Conservation (phyloP, 2,113 vertebrate species). For the Centropus unirufus region DNA sequence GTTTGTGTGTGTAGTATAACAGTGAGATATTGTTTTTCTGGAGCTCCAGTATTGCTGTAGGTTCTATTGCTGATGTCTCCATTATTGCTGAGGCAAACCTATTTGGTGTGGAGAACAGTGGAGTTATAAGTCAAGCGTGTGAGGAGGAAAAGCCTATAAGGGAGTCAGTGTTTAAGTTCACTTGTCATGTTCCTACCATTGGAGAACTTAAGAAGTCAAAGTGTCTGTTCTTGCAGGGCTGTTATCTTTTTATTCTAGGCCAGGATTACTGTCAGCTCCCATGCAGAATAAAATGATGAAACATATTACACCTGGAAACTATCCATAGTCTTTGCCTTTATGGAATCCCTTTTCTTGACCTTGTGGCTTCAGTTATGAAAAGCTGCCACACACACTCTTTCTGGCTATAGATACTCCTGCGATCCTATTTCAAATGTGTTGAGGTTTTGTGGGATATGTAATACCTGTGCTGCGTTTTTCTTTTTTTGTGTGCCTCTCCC, state of each 20-base stretch:
- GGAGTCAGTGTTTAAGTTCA: not conserved
- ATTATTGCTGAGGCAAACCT: not conserved
- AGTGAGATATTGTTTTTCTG: not conserved
- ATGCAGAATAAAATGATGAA: not conserved
- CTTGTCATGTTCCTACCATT: not conserved
- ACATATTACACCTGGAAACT: not conserved
- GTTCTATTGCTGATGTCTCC: not conserved
- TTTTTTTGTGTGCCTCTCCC: not conserved
- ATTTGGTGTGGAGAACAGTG: not conserved
- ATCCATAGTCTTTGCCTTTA: not conserved
- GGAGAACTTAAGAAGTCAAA: not conserved
- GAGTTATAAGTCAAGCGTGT: not conserved
- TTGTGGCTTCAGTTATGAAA: not conserved
- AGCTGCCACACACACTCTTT: not conserved
- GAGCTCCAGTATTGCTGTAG: not conserved
- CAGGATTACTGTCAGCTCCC: not conserved
- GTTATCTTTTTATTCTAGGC: not conserved
- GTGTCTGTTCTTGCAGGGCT: not conserved
- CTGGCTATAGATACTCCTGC: not conserved
- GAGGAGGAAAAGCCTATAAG: not conserved
- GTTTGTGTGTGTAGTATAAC: not conserved
- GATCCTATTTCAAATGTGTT: not conserved
- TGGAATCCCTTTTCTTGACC: constrained; percentile 6
- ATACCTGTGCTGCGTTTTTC: not conserved
- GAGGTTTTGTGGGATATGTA: not conserved